phyloP scores from a whole-genome alignment of 2,113 vertebrate genomes.

The Channa maculata region DNA sequence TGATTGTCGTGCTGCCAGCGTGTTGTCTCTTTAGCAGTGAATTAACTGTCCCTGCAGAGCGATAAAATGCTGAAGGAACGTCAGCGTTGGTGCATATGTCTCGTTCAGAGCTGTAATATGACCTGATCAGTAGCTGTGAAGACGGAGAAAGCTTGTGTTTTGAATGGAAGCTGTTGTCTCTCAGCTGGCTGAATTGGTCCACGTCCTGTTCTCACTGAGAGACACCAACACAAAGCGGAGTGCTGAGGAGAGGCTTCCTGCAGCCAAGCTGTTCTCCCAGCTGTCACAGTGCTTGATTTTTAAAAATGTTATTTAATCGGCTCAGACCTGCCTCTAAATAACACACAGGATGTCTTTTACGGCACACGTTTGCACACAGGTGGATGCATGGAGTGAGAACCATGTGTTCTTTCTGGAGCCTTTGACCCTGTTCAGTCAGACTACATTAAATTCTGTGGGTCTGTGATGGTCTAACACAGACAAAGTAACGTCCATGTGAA shows the following conservation, averaged over 20 bases:
- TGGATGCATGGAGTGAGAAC: background rate
- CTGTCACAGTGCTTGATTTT: conserved; percentile 41
- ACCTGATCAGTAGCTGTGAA: background rate
- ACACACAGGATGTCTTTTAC: background rate
- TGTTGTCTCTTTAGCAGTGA: background rate
- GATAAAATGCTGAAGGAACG: background rate
- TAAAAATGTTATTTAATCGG: background rate
- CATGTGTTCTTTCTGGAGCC: conserved; percentile 20
- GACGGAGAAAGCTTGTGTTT: background rate
- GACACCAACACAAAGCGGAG: conserved; percentile 21
- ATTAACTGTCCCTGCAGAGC: background rate
- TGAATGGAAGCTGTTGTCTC: conserved; percentile 22
- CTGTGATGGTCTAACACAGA: background rate
- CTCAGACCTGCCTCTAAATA: conserved; percentile 2
- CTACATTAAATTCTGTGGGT: background rate
- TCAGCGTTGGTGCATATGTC: conserved; percentile 10
- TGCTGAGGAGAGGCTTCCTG: conserved; percentile 35
- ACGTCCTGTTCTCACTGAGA: conserved; percentile 48
- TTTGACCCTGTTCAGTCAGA: conserved; percentile 11
- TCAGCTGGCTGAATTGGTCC: conserved; percentile 44
- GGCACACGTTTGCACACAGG: conserved; percentile 17
- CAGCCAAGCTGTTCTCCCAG: conserved; percentile 67
- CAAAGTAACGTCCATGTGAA: background rate
- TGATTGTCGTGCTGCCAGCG: background rate
- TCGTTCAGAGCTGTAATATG: conserved; percentile 8